Evolutionary conservation across 2,797 vertebrate genomes (phyloP), one percentile per base, ranked within the genome.

Genomic region (Schizopygopsis malacanthus): DNA sequence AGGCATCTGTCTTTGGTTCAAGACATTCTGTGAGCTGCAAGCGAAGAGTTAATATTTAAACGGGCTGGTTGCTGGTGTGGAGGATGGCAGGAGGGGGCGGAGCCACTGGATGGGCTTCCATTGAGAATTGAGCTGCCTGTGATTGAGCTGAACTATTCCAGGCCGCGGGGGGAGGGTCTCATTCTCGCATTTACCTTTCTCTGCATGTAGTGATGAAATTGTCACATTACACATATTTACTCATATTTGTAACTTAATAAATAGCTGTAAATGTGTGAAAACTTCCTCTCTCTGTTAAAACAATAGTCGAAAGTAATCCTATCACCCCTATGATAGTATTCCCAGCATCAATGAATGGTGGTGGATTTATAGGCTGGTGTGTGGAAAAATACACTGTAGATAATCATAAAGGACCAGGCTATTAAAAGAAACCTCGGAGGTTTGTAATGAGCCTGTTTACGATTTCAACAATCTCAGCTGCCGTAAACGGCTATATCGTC

Each of bases 41-140:
- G 7, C 43, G 87, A 90, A 90, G 91, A 89, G 89, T 92, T 91
- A 92, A 90, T 79, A 84, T 86, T 73, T 83, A 69, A 86, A 83
- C 20, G 18, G 50, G 12, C 83, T 75, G 65, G 63, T 25, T 50
- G 82, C 80, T 87, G 76, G 76, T 79, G 71, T 79, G 56, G 73
- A 61, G 70, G 85, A 73, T 4, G 59, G 69, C 79, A 84, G 69
- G 41, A 39, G 43, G 43, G 84, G 81, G 70, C 65, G 45, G 76
- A 52, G 71, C 28, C 81, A 82, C 4, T 8, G 71, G 18, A 50
- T 4, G 13, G 16, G 16, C 78, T 88, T 89, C 89, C 90, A 89
- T 90, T 91, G 90, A 91, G 90, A 90, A 90, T 91, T 87, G 88
- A 39, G 63, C 83, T 88, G 87, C 82, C 90, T 88, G 88, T 90